Base-by-base conservation (phyloP, 1,140 invertebrate species). In the Zaprionus taronus region DNA sequence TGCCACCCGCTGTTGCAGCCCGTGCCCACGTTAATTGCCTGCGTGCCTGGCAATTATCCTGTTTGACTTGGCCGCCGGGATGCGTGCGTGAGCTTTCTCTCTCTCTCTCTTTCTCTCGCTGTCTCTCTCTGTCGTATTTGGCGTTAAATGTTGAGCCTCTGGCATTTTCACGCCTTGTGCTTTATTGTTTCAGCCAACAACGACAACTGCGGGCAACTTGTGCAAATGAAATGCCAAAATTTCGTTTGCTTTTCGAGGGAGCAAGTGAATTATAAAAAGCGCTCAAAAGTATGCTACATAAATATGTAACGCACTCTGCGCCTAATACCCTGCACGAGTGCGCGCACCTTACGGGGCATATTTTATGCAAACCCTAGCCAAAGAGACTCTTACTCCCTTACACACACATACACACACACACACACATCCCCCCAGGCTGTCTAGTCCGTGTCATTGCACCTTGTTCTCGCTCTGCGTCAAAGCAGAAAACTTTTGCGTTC, bases 151-250 rank as follows among this genome's bases (percentile, higher is more conserved):
- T 68, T 62, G 28, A 28, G 70, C 86, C 85, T 65, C 22, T 55
- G 79, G 86, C 81, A 74, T 62, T 90, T 85, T 85, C 70, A 85
- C 85, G 76, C 81, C 81, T 85, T 57, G 51, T 77, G 53, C 81
- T 87, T 87, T 70, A 87, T 86, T 87, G 73, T 80, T 74, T 62
- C 51, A 57, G 12, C 47, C 63, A 60, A 22, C 55, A 63, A 34
- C 24, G 44, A 20, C 24, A 62, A 34, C 44, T 51, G 26, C 44
- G 36, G 24, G 51, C 51, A 74, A 67, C 58, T 41, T 77, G 58
- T 34, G 56, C 41, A 80, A 64, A 79, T 79, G 64, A 72, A 82
- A 80, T 64, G 66, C 62, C 67, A 80, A 80, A 80, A 68, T 80
- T 69, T 51, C 11, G 41, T 31, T 63, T 76, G 22, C 58, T 58